Conservation (phyloP, 2,113 vertebrate genomes). For the Daphoenositta chrysoptera region DNA sequence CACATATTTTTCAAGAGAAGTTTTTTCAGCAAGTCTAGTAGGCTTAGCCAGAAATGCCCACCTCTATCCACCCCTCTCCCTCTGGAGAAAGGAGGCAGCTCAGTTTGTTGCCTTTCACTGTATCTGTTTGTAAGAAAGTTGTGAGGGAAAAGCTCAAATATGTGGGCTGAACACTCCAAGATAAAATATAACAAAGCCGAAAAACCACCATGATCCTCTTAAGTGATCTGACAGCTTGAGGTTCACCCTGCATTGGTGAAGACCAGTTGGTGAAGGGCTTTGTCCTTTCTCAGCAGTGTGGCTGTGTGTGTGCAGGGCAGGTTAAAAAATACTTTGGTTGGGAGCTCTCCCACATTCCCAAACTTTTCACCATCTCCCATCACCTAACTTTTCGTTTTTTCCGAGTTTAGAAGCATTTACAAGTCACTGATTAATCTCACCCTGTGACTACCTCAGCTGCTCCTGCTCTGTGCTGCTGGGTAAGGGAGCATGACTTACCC, state of each 20-base stretch:
- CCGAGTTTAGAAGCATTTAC: background rate
- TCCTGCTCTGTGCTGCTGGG: background rate
- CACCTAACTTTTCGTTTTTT: background rate
- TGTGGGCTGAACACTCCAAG: background rate
- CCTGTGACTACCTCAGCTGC: background rate
- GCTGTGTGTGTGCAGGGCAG: background rate
- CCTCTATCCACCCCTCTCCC: background rate
- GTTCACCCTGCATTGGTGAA: background rate
- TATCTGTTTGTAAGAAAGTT: background rate
- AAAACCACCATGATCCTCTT: background rate
- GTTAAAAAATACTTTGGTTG: background rate
- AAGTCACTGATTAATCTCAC: background rate
- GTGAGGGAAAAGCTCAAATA: background rate
- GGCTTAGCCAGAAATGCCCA: slow-evolving; percentile 8
- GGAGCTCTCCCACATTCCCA: background rate
- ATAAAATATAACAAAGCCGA: background rate
- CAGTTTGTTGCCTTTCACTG: background rate
- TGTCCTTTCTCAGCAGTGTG: background rate
- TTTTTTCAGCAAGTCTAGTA: background rate
- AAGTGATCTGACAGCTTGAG: background rate
- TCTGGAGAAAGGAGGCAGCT: background rate
- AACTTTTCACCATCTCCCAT: background rate
- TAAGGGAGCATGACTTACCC: background rate
- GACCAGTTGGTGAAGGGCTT: background rate
- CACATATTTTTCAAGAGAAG: background rate